Base-by-base conservation (phyloP, 2,797 vertebrate genomes). In the Anableps anableps region DNA sequence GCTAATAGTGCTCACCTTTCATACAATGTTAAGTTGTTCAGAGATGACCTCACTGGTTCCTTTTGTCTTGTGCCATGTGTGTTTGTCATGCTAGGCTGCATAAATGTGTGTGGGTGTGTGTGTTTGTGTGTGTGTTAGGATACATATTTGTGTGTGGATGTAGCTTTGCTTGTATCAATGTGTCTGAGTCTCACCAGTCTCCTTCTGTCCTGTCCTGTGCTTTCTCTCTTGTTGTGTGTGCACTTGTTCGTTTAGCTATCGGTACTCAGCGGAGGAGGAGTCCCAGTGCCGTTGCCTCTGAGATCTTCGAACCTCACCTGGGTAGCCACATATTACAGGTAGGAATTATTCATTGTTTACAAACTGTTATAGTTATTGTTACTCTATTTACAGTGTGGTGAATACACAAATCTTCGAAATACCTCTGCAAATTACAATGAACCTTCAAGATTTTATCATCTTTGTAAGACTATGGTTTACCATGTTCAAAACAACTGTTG, bases 241-340 rank as follows among this genome's bases (percentile, higher is more conserved):
- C 74, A 84, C 82, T 79, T 80, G 86, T 87, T 88, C 88, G 83
- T 96, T 92, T 95, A 99, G 98, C 98, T 96, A 98, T 99, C 95
- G 98, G 98, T 93, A 94, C 96, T 87, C 98, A 99, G 91, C 66
- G 92, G 81, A 96, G 98, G 95, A 97, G 98, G 95, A 97, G 96
- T 89, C 97, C 97, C 92, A 97, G 95, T 88, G 93, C 93, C 82
- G 88, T 98, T 81, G 98, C 98, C 89, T 95, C 97, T 76, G 98
- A 99, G 92, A 97, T 99, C 92, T 99, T 99, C 91, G 98, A 99
- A 84, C 97, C 97, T 93, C 98, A 99, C 95, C 96, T 99, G 95
- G 98, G 98, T 94, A 99, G 98, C 95, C 98, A 99, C 96, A 99
- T 99, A 94, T 95, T 99, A 91, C 98, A 99, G 98, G 98, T 99